Conservation (phyloP, 2,797 vertebrate genomes). For the Hydrocynus forskahlii region DNA sequence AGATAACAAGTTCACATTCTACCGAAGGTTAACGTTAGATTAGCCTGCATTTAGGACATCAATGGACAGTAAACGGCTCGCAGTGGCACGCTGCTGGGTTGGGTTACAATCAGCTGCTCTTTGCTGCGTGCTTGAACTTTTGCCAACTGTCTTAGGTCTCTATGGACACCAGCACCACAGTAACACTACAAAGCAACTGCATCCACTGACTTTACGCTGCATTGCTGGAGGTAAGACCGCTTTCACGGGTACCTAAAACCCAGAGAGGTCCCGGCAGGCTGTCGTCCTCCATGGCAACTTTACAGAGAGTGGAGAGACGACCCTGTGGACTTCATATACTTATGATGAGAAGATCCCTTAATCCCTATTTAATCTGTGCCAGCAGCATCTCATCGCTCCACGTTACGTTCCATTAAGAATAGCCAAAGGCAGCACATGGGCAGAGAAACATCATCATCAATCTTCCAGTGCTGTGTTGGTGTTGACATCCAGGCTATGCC, state of each 20-base stretch:
- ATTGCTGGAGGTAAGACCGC: conserved; percentile 17
- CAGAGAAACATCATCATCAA: background rate
- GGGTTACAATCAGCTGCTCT: conserved; percentile 25
- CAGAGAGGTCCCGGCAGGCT: background rate
- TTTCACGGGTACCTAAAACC: background rate
- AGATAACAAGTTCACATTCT: background rate
- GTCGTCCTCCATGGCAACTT: background rate
- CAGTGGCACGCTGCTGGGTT: conserved; percentile 11
- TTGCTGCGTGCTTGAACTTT: conserved; percentile 18
- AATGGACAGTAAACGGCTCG: conserved; percentile 13
- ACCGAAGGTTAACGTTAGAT: conserved; percentile 22
- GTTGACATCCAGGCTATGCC: conserved; percentile 3
- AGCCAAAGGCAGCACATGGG: background rate
- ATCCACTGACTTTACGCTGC: conserved; percentile 16
- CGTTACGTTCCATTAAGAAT: background rate
- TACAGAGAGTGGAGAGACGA: conserved; percentile 14
- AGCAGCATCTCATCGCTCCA: conserved; percentile 11
- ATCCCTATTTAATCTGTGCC: conserved; percentile 22
- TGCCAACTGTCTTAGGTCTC: conserved; percentile 45
- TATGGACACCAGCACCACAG: conserved; percentile 49
- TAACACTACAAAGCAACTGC: conserved; percentile 20
- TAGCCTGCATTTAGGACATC: conserved; percentile 23
- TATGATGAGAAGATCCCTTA: conserved; percentile 1
- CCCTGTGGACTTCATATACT: conserved; percentile 10
- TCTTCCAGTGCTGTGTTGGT: background rate